Conservation (phyloP, 1,140 invertebrate species). For the Thaumetopoea pityocampa region DNA sequence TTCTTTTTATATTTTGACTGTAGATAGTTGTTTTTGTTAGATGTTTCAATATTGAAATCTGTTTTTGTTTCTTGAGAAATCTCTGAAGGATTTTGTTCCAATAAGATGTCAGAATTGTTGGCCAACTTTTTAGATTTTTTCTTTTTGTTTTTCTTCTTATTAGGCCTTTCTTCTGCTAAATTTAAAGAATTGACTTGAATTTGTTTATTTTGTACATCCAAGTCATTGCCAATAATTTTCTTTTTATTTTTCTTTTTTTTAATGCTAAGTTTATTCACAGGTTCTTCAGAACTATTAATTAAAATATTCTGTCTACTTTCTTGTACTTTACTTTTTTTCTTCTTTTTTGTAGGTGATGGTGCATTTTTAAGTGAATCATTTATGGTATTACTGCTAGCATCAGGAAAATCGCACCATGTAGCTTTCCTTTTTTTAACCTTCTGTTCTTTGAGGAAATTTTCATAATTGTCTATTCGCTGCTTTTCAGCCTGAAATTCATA, state of each 20-base stretch:
- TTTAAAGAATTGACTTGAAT: not conserved
- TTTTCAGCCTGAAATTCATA: constrained; percentile 57
- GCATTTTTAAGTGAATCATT: constrained; percentile 11
- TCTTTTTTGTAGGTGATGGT: constrained; percentile 19
- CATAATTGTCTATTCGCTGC: constrained; percentile 73
- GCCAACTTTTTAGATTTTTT: constrained; percentile 10
- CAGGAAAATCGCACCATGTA: constrained; percentile 76
- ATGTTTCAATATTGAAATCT: constrained; percentile 3
- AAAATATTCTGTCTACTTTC: no score
- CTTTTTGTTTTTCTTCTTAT: constrained; percentile 35
- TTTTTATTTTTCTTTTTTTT: constrained; percentile 28
- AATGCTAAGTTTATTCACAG: constrained; percentile 23
- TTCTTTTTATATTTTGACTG: constrained; percentile 38
- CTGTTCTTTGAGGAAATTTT: constrained; percentile 75
- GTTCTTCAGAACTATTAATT: no score
- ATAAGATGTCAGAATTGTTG: no score
- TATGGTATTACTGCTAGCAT: constrained; percentile 25
- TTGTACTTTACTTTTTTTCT: constrained; percentile 9
- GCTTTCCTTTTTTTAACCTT: constrained; percentile 64
- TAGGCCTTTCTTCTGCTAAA: constrained; percentile 20
- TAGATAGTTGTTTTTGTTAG: constrained; percentile 52
- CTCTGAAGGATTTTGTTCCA: constrained; percentile 21
- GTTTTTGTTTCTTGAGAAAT: constrained; percentile 16
- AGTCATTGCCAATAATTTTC: not conserved
- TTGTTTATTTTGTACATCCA: not conserved